Conservation (phyloP, 2,888 invertebrate species). For the Meteorus cinctellus region DNA sequence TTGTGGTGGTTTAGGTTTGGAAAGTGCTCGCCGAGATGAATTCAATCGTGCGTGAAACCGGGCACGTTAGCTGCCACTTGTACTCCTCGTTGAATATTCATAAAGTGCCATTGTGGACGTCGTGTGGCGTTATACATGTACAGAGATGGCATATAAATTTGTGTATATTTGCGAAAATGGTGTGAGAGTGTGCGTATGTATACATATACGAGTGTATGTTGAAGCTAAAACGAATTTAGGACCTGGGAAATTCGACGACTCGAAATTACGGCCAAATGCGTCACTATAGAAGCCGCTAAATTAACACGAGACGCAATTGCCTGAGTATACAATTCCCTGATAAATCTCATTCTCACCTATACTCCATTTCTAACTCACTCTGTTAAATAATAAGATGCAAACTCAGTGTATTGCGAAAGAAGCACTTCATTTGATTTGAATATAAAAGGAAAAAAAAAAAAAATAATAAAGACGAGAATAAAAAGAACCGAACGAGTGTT, state of each 20-base stretch:
- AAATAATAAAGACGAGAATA: not conserved
- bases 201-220: not conserved
- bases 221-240: conserved; percentile 30
- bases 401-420: not conserved
- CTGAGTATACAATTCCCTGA: not conserved
- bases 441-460: not conserved
- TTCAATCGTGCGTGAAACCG: conserved; percentile 53
- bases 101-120: conserved; percentile 30
- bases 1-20: conserved; percentile 1
- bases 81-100: conserved; percentile 42
- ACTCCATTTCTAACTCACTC: not conserved
- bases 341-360: not conserved
- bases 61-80: conserved; percentile 45
- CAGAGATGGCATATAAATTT: not conserved
- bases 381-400: not conserved
- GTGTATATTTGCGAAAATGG: conserved; percentile 24
- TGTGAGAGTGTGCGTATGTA: not conserved
- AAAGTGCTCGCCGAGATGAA: conserved; percentile 48
- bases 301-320: conserved; percentile 18
- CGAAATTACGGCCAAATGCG: conserved; percentile 5
- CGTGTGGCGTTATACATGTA: conserved; percentile 11
- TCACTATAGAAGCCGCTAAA: conserved; percentile 18
- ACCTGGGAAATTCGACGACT: conserved; percentile 24
- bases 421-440: not conserved
- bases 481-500: not conserved